A percentile compares a stretch with the other conserved stretches of the same genome.
These are phyloP conservation scores for Formica exsecta DNA, from an alignment of 1,140 invertebrate species.

Conservation along the genomic window DNA sequence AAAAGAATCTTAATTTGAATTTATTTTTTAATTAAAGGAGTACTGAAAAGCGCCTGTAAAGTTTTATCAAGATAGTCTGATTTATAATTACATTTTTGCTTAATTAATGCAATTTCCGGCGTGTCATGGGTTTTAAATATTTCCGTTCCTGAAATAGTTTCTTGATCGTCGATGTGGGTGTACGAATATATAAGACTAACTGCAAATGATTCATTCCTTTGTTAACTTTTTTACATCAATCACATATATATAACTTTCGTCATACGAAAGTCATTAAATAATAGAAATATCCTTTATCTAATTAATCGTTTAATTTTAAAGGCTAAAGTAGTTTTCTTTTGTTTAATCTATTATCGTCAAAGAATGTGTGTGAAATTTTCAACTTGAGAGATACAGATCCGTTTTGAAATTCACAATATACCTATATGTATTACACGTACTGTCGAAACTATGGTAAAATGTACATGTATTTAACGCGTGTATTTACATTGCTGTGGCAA, in stretches of 20 bases:
- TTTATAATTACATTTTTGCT: constrained; percentile 2
- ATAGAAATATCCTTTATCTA: background rate
- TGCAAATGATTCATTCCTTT: constrained; percentile 25
- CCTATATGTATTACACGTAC: background rate
- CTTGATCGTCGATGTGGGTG: background rate
- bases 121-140: background rate
- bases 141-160: constrained; percentile 13
- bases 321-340: background rate
- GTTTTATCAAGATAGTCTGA: background rate
- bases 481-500: background rate
- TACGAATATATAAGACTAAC: background rate
- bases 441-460: background rate
- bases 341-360: background rate
- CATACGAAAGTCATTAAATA: background rate
- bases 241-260: too few relatives aligned
- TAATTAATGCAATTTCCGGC: constrained; percentile 6
- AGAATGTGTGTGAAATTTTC: constrained; percentile 3
- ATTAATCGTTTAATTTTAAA: background rate
- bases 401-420: background rate
- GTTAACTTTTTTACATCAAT: constrained; percentile 7
- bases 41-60: too few relatives aligned
- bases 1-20: too few relatives aligned
- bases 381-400: background rate
- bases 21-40: too few relatives aligned
- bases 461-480: background rate